These are phyloP conservation scores for Synergus japonicus DNA, from an alignment of 2,888 invertebrate genomes.

Conservation along the genomic window DNA sequence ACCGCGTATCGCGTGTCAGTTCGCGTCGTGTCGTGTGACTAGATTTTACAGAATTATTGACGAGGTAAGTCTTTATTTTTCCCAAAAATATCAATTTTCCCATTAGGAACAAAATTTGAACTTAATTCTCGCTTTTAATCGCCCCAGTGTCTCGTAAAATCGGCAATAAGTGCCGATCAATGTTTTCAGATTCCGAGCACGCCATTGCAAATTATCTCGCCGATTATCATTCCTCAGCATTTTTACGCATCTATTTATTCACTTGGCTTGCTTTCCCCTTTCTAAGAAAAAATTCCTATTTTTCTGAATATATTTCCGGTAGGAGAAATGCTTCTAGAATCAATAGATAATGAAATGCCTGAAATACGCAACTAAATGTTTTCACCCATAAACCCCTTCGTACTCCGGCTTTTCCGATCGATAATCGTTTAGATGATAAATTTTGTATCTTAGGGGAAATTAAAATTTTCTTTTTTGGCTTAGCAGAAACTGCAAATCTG, in stretches of 20 bases:
- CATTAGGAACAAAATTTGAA: neutral
- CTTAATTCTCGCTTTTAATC: neutral
- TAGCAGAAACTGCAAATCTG: too few relatives aligned
- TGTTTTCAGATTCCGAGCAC: conserved; percentile 43
- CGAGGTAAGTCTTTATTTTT: conserved; percentile 65
- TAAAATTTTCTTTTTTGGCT: neutral
- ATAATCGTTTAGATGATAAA: neutral
- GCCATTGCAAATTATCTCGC: conserved; percentile 52
- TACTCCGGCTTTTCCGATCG: neutral
- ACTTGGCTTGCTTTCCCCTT: neutral
- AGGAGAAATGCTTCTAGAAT: conserved; percentile 1
- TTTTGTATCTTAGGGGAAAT: neutral
- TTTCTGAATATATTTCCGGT: neutral
- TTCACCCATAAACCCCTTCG: neutral
- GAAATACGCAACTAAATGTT: neutral
- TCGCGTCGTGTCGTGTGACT: conserved; percentile 65
- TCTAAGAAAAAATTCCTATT: neutral
- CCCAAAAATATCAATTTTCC: conserved; percentile 2
- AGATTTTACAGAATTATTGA: conserved; percentile 68
- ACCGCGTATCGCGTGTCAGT: conserved; percentile 63
- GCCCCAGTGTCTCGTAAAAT: neutral
- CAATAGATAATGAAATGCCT: neutral
- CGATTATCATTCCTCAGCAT: neutral
- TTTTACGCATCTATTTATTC: neutral
- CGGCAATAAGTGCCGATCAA: conserved; percentile 37